Percentiles rank a stretch among this genome's conserved stretches.
These are phyloP conservation scores for Gadus macrocephalus DNA, from an alignment of 2,113 vertebrate genomes.

Conservation along the genomic window DNA sequence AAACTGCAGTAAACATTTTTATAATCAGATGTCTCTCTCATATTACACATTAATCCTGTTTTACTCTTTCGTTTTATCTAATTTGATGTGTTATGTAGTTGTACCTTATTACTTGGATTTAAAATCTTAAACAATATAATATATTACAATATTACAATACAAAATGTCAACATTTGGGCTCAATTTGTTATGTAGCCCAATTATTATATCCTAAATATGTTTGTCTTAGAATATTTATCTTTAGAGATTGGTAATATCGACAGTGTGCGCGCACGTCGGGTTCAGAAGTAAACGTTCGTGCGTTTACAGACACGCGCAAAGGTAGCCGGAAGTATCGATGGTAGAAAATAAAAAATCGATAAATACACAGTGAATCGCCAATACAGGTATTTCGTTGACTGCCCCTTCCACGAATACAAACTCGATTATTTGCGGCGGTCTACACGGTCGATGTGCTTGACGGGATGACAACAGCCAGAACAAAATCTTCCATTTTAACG, in stretches of 20 bases:
- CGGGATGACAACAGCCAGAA: slow-evolving; percentile 24
- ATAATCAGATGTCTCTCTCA: too few species aligned
- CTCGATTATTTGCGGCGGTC: slow-evolving; percentile 1
- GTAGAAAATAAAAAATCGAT: slow-evolving; percentile 71
- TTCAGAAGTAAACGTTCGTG: slow-evolving; percentile 38
- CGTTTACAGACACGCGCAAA: slow-evolving; percentile 66
- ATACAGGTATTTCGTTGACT: slow-evolving; percentile 3
- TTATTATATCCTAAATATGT: too few species aligned
- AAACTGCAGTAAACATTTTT: too few species aligned
- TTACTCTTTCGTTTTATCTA: too few species aligned
- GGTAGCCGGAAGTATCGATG: slow-evolving; percentile 74
- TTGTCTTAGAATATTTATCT: too few species aligned
- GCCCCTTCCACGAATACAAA: slow-evolving; percentile 26
- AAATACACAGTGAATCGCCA: slow-evolving; percentile 41
- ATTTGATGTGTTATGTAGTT: too few species aligned
- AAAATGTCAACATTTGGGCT: too few species aligned
- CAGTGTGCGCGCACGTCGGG: slow-evolving; percentile 63
- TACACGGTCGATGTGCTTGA: slow-evolving; percentile 25
- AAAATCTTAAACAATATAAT: too few species aligned
- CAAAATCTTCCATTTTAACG: slow-evolving; percentile 30
- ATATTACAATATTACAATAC: too few species aligned
- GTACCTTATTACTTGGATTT: too few species aligned
- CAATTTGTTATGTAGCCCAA: too few species aligned
- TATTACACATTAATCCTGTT: too few species aligned
- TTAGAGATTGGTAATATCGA: not conserved